Percentiles rank a stretch among this genome's conserved stretches.
phyloP scores from a whole-genome alignment of 2,888 invertebrate species.

The Metacarcinus magister region DNA sequence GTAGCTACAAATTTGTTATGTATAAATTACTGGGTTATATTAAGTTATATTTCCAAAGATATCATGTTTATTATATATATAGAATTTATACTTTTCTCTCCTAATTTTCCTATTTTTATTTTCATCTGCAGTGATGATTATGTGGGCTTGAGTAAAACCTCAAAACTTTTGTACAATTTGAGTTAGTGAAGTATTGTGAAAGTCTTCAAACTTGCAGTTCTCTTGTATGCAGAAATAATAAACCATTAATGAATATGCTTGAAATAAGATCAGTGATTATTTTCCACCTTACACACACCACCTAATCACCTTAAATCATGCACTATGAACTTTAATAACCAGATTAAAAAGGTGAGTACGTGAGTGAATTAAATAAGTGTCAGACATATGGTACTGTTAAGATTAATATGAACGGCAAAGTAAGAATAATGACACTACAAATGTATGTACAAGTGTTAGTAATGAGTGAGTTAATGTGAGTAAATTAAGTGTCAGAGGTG shows the following conservation, averaged over 20 bases:
- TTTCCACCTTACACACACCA: background rate
- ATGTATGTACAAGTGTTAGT: no score
- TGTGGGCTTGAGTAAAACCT: conserved; percentile 7
- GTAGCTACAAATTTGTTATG: conserved; percentile 66
- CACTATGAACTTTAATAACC: no score
- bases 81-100: conserved; percentile 56
- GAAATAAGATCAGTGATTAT: background rate
- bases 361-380: no score
- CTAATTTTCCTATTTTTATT: conserved; percentile 59
- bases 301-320: background rate
- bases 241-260: conserved; percentile 55
- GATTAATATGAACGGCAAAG: no score
- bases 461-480: no score
- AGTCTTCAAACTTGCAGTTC: background rate
- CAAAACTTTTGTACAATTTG: conserved; percentile 51
- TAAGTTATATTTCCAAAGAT: conserved; percentile 78
- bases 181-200: conserved; percentile 22
- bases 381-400: no score
- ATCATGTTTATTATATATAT: conserved; percentile 70
- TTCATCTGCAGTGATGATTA: conserved; percentile 36
- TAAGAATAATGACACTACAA: no score
- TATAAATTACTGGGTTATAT: conserved; percentile 75
- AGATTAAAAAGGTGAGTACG: no score
- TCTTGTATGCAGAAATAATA: conserved; percentile 28
- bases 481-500: no score